Base-by-base conservation (phyloP, 2,113 vertebrate genomes). In the Sisor rabdophorus region DNA sequence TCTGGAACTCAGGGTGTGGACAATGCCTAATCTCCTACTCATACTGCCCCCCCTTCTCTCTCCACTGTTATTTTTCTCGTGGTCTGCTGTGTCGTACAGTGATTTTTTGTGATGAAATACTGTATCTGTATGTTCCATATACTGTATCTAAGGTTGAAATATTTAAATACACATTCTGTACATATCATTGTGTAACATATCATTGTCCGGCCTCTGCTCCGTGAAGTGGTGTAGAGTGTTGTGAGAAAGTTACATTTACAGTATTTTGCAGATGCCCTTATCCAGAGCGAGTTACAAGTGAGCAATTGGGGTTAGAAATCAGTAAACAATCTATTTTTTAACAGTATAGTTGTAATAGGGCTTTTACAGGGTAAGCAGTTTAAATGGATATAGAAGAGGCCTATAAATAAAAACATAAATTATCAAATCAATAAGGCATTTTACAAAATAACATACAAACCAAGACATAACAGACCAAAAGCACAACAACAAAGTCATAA, bases 131-230 rank as follows among this genome's bases (percentile, higher is more conserved):
- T 91, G 90, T 92, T 93, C 91, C 92, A 93, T 92, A 91, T 91
- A 89, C 89, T 93, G 90, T 91, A 92, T 89, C 90, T 91, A 86
- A 91, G 88, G 91, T 92, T 90, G 89, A 90, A 91, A 92, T 93
- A 93, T 93, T 93, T 90, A 92, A 93, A 93, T 93, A 93, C 92
- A 93, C 91, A 91, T 92, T 91, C 88, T 89, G 87, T 92, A 92
- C 90, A 90, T 89, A 90, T 91, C 90, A 92, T 93, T 92, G 92
- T 88, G 81, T 92, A 90, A 90, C 75, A 73, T 73, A 90, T 90
- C 75, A 73, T 73, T 78, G 88, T 87, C 84, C 82, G 86, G 76
- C 80, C 86, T 85, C 78, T 86, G 84, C 80, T 87, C 86, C 81
- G 80, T 84, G 54, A 75, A 81, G 84, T 84, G 74, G 71, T 22